phyloP scores from a whole-genome alignment of 2,797 vertebrate genomes.

The Loris lydekkerianus region DNA sequence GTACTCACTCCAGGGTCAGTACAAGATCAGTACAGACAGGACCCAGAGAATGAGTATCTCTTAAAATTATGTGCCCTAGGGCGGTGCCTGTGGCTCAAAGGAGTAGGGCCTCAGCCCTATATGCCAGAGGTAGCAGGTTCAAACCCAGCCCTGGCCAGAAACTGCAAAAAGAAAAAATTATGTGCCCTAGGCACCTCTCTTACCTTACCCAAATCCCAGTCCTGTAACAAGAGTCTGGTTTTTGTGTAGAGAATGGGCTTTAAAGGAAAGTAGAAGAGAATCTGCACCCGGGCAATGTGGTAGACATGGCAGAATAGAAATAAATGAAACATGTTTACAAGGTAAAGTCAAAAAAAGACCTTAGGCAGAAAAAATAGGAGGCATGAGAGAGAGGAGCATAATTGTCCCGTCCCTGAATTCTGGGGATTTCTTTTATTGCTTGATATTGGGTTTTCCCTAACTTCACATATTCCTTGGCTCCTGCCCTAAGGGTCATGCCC shows the following conservation, averaged over 20 bases:
- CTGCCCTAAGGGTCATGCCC: neutral
- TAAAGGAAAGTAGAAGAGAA: neutral
- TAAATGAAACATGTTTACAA: neutral
- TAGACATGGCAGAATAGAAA: neutral
- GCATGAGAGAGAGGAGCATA: neutral
- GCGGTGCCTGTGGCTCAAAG: no score
- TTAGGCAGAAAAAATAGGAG: neutral
- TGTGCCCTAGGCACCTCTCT: neutral
- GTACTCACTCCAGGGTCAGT: fast-evolving
- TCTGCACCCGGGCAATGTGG: neutral
- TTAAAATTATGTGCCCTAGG: neutral
- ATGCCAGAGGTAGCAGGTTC: no score
- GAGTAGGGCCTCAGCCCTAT: no score
- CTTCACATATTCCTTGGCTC: neutral
- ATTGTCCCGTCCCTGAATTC: neutral
- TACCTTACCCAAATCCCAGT: neutral
- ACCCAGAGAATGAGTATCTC: neutral
- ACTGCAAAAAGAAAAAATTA: neutral
- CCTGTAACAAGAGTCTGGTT: neutral
- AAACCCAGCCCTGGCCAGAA: no score
- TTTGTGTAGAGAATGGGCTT: neutral
- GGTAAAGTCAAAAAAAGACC: neutral
- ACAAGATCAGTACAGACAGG: neutral
- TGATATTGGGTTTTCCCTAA: neutral
- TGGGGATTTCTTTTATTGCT: neutral